A percentile compares a stretch with the other conserved stretches of the same genome.
phyloP scores from a whole-genome alignment of 2,888 invertebrate species.

The Pocota personata region DNA sequence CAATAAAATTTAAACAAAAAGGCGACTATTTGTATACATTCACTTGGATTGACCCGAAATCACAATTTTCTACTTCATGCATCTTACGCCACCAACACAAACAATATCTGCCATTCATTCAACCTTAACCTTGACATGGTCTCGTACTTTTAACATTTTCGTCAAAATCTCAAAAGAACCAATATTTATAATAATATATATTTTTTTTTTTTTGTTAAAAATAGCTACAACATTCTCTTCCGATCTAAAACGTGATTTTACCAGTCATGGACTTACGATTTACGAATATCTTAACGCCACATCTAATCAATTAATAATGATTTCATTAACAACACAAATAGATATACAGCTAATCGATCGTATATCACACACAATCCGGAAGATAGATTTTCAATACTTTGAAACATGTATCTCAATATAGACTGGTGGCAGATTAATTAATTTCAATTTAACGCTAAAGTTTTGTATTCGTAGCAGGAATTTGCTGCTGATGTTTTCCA shows the following conservation, averaged over 20 bases:
- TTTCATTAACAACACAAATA: neutral
- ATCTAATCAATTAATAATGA: neutral
- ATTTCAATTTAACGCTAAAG: neutral
- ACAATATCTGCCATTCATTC: neutral
- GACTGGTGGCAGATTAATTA: neutral
- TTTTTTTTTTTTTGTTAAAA: neutral
- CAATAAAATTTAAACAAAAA: neutral
- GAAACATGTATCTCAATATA: neutral
- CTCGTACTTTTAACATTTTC: neutral
- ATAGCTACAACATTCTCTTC: neutral
- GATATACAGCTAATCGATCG: neutral
- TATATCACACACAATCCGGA: constrained; percentile 18
- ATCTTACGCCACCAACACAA: neutral
- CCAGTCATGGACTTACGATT: neutral
- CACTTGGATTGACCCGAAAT: neutral
- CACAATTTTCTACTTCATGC: neutral
- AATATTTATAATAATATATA: too few species aligned
- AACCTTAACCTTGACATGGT: neutral
- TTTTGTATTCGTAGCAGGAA: neutral
- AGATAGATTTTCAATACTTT: constrained; percentile 17
- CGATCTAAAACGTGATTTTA: neutral
- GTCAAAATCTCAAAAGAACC: neutral
- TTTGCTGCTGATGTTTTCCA: neutral
- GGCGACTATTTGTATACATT: neutral
- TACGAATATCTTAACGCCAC: neutral